A percentile compares a stretch with the other conserved stretches of the same genome.
Conservation (phyloP, 2,797 vertebrate genomes). For the Kryptopterus vitreolus region DNA sequence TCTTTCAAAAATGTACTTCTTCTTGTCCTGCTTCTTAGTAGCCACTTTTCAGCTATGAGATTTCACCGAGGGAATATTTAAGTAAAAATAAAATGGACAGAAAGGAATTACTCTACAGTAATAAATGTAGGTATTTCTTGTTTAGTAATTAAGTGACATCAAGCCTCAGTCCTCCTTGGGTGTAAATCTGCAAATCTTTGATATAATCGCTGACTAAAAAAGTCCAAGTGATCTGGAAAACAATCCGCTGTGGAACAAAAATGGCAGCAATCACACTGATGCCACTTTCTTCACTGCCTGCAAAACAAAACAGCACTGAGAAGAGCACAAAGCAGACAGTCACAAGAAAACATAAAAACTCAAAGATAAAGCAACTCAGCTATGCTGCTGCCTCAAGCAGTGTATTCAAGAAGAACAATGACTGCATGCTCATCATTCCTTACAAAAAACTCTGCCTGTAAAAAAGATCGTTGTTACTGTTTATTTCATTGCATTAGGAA, state of each 20-base stretch:
- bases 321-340: slow-evolving; percentile 29
- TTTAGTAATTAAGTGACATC: neutral
- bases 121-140: neutral
- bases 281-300: slow-evolving; percentile 4
- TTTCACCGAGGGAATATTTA: neutral
- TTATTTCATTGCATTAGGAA: neutral
- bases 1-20: neutral
- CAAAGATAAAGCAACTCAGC: slow-evolving; percentile 23
- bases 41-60: neutral
- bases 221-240: neutral
- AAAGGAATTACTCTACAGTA: neutral
- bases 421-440: slow-evolving; percentile 15
- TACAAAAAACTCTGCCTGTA: neutral
- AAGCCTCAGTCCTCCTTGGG: neutral
- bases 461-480: neutral
- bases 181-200: neutral
- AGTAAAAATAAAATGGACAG: neutral
- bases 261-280: neutral
- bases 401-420: slow-evolving; percentile 12
- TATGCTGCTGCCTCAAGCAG: neutral
- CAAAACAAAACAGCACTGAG: slow-evolving; percentile 17
- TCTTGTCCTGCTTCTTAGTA: neutral
- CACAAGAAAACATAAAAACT: slow-evolving; percentile 6
- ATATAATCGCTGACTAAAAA: neutral
- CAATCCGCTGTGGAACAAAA: neutral